phyloP scores from a whole-genome alignment of 2,888 invertebrate species.

The Druceiella hillmani region DNA sequence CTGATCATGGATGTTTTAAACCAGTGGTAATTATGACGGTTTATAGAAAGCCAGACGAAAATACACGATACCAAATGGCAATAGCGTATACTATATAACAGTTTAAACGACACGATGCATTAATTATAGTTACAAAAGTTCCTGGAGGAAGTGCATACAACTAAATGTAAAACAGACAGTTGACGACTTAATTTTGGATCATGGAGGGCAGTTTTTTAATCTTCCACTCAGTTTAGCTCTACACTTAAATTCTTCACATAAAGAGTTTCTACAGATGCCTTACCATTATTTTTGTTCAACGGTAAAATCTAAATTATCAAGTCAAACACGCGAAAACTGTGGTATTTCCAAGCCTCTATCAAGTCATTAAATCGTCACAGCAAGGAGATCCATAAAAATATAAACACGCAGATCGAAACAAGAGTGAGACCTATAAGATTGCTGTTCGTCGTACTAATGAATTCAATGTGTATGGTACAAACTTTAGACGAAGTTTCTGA shows the following conservation, averaged over 20 bases:
- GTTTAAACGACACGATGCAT: too few relatives aligned
- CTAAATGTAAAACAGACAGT: slow-evolving; percentile 22
- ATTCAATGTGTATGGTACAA: slow-evolving; percentile 1
- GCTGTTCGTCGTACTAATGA: slow-evolving; percentile 2
- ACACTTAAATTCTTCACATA: slow-evolving; percentile 21
- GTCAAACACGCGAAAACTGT: slow-evolving; percentile 26
- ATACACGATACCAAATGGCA: too few relatives aligned
- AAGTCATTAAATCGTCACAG: slow-evolving; percentile 28
- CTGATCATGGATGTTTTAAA: too few relatives aligned
- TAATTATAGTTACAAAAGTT: too few relatives aligned
- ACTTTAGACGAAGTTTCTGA: too few relatives aligned
- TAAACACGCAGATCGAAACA: not conserved
- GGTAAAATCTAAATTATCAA: slow-evolving; percentile 27
- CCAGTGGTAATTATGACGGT: too few relatives aligned
- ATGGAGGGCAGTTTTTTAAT: slow-evolving; percentile 22
- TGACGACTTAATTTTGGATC: slow-evolving; percentile 21
- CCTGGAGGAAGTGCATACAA: too few relatives aligned
- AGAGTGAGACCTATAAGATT: slow-evolving; percentile 2
- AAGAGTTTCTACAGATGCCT: slow-evolving; percentile 23
- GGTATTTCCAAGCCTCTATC: slow-evolving; percentile 25
- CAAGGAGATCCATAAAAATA: slow-evolving; percentile 15
- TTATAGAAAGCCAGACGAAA: too few relatives aligned
- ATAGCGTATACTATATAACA: too few relatives aligned
- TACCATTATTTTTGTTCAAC: slow-evolving; percentile 24
- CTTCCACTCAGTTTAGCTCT: slow-evolving; percentile 26